Evolutionary conservation across 2,797 vertebrate genomes (phyloP), one percentile per base, ranked within the genome.

Genomic region (Sarcoramphus papa): DNA sequence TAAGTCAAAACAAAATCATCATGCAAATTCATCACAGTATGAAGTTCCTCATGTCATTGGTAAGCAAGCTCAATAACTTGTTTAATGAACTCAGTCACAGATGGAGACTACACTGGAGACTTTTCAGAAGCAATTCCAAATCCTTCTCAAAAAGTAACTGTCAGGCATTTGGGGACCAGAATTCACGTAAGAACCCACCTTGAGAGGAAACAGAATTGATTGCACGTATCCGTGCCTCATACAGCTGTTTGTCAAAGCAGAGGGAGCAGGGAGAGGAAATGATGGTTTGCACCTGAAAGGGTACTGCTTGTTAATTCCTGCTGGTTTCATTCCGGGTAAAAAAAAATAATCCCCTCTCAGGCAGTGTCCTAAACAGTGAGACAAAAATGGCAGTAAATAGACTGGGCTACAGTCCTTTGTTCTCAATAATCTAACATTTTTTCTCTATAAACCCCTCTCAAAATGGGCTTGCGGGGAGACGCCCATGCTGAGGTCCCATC

Each of bases 41-140:
- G 18, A 89, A 91, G 30, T 69, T 97, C 53, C 62, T 59, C 45
- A 7, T 75, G 87, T 63, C 72, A 51, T 76, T 85, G 64, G 56
- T 91, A 64, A 92, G 57, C 41, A 88, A 96, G 45, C 31, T 83
- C 78, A 88, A 67, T 93, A 86, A 77, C 60, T 79, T 69, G 11
- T 85, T 96, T 91, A 74, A 92, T 89, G 72, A 96, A 93, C 41
- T 59, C 68, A 69, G 41, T 79, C 92, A 82, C 56, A 93, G 74
- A 86, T 82, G 80, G 72, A 95, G 75, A 51, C 48, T 92, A 83
- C 81, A 82, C 37, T 69, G 82, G 72, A 91, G 85, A 59, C 37
- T 85, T 83, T 72, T 73, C 56, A 70, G 41, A 84, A 85, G 43
- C 59, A 84, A 63, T 82, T 90, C 33, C 50, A 80, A 91, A 41